Evolutionary conservation across 2,888 invertebrate genomes (phyloP).

Genomic region (Caenorhabditis wallacei): DNA sequence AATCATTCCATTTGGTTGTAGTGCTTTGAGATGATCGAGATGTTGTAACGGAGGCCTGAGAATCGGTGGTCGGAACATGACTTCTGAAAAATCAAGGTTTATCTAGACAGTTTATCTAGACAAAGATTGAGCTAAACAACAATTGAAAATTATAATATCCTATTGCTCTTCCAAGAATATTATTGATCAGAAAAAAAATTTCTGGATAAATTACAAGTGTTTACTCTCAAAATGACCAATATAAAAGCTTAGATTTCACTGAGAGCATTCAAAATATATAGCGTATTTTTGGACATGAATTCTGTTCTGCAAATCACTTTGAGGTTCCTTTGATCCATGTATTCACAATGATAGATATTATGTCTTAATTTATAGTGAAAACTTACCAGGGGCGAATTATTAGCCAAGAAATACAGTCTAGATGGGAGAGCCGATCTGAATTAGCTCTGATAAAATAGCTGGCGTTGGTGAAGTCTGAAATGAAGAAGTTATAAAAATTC

Average conservation of each 20-base stretch:
- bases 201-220: constrained; percentile 32
- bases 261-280: constrained; percentile 5
- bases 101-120: too few relatives aligned
- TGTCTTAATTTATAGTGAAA: too few relatives aligned
- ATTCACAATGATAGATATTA: too few relatives aligned
- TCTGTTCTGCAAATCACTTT: constrained; percentile 1
- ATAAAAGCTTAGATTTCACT: constrained; percentile 53
- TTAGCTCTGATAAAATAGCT: constrained; percentile 37
- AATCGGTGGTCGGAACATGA: constrained; percentile 20
- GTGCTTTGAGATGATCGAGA: constrained; percentile 40
- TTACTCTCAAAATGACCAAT: constrained; percentile 48
- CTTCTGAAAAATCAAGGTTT: too few relatives aligned
- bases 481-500: background rate
- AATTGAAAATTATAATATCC: too few relatives aligned
- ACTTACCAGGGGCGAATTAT: constrained; percentile 10
- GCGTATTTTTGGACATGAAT: too few relatives aligned
- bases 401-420: background rate
- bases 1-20: constrained; percentile 26
- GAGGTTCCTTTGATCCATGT: too few relatives aligned
- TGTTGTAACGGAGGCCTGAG: constrained; percentile 12
- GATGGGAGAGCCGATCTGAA: constrained; percentile 13
- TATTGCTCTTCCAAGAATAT: background rate
- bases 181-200: constrained; percentile 15
- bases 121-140: too few relatives aligned
- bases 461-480: background rate